A percentile compares a stretch with the other conserved stretches of the same genome.
These are phyloP conservation scores for Setipinna tenuifilis DNA, from an alignment of 2,797 vertebrate species.

Conservation along the genomic window DNA sequence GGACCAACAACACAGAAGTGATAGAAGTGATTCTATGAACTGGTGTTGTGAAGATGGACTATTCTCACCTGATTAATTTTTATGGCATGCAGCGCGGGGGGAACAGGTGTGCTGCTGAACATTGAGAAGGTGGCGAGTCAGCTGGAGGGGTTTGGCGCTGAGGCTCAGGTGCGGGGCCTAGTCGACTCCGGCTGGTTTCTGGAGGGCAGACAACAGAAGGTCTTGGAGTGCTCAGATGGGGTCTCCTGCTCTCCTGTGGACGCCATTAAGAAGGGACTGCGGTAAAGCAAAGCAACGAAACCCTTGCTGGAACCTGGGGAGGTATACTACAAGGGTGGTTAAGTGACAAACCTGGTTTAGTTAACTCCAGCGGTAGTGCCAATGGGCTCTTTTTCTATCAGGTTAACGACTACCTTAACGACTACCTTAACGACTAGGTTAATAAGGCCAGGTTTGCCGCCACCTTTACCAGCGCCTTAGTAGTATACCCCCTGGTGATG, in stretches of 20 bases:
- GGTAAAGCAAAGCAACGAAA: slow-evolving; percentile 61
- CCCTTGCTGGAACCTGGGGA: not conserved
- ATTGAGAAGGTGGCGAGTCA: slow-evolving; percentile 80
- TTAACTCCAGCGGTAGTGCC: too few species aligned
- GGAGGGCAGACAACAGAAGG: slow-evolving; percentile 77
- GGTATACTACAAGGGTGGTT: too few species aligned
- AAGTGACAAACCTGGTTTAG: not conserved
- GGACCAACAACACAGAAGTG: too few species aligned
- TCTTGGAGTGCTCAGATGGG: slow-evolving; percentile 75
- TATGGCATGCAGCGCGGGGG: slow-evolving; percentile 74
- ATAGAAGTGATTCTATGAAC: too few species aligned
- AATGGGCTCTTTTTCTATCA: too few species aligned
- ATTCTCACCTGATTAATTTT: not conserved
- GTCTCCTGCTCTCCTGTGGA: slow-evolving; percentile 80
- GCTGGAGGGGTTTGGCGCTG: slow-evolving; percentile 77
- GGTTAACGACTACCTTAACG: too few species aligned
- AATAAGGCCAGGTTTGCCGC: too few species aligned
- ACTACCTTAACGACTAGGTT: too few species aligned
- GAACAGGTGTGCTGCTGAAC: slow-evolving; percentile 83
- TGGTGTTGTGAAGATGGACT: not conserved
- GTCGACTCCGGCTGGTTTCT: slow-evolving; percentile 88
- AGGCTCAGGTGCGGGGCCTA: slow-evolving; percentile 81
- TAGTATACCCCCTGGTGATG: not conserved
- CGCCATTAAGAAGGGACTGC: slow-evolving; percentile 81
- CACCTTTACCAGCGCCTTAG: too few species aligned